Percentiles rank a stretch among this genome's conserved stretches.
phyloP scores from a whole-genome alignment of 2,113 vertebrate species.

The Garra rufa region DNA sequence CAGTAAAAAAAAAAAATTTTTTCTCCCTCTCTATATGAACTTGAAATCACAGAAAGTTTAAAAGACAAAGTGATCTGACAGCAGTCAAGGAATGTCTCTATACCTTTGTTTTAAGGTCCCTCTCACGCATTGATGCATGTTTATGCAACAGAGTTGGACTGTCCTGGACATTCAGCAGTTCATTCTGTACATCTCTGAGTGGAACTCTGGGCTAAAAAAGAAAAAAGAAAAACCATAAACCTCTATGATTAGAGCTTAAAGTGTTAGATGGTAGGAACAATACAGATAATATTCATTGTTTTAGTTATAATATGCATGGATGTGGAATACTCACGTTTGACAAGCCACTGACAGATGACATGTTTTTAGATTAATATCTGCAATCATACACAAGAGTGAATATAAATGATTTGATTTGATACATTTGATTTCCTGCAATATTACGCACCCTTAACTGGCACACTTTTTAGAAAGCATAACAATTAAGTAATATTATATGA shows the following conservation, averaged over 20 bases:
- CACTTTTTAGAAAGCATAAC: neutral
- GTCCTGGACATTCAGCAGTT: slow-evolving; percentile 40
- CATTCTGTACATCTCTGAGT: slow-evolving; percentile 69
- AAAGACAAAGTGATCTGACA: neutral
- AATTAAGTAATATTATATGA: neutral
- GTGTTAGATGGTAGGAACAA: neutral
- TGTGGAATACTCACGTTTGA: slow-evolving; percentile 5
- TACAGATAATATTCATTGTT: neutral
- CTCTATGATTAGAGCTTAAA: neutral
- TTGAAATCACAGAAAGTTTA: neutral
- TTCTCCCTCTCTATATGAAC: neutral
- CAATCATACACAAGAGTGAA: neutral
- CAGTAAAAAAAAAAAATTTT: neutral
- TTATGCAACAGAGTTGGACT: neutral
- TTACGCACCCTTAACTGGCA: neutral
- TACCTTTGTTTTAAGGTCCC: neutral
- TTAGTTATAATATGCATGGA: neutral
- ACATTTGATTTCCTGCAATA: neutral
- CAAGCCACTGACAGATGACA: slow-evolving; percentile 6
- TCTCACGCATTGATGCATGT: neutral
- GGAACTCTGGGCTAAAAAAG: slow-evolving; percentile 62
- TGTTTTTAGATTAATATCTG: slow-evolving; percentile 14
- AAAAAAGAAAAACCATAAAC: neutral
- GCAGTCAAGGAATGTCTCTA: neutral
- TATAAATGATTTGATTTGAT: neutral